phyloP scores from a whole-genome alignment of 2,888 invertebrate genomes.

The Eupelmus urozonus region DNA sequence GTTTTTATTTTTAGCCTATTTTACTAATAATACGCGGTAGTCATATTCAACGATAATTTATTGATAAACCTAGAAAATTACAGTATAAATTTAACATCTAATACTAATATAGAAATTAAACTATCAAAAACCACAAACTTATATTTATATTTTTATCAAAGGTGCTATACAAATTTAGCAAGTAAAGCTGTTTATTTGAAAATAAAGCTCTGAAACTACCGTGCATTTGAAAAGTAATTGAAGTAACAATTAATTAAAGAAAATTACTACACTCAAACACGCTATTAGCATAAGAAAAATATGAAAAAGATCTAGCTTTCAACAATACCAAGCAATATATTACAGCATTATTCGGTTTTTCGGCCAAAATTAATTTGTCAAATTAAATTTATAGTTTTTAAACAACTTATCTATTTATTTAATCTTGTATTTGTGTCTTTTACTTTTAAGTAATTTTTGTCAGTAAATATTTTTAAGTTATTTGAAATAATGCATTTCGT shows the following conservation, averaged over 20 bases:
- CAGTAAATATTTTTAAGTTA: conserved; percentile 11
- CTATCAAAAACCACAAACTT: conserved; percentile 1
- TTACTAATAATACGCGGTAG: too few relatives aligned
- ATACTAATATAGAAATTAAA: neutral
- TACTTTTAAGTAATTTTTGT: neutral
- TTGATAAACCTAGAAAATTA: too few relatives aligned
- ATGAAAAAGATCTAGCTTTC: conserved; percentile 23
- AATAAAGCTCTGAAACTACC: conserved; percentile 66
- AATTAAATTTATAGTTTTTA: too few relatives aligned
- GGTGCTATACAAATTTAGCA: conserved; percentile 12
- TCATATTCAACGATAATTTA: too few relatives aligned
- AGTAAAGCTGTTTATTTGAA: conserved; percentile 36
- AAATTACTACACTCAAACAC: conserved; percentile 35
- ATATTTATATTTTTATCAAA: conserved; percentile 8
- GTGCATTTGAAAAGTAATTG: conserved; percentile 67
- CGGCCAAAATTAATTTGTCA: too few relatives aligned
- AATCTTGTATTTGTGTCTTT: too few relatives aligned
- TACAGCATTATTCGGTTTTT: conserved; percentile 25
- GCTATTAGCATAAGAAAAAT: conserved; percentile 36
- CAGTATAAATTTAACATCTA: too few relatives aligned
- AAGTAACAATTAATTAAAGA: conserved; percentile 56
- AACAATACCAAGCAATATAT: conserved; percentile 42
- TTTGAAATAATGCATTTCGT: neutral
- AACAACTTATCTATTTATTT: neutral
- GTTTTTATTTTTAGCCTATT: too few relatives aligned